Evolutionary conservation across 2,888 invertebrate genomes (phyloP).

Genomic region (Tiphia femorata): DNA sequence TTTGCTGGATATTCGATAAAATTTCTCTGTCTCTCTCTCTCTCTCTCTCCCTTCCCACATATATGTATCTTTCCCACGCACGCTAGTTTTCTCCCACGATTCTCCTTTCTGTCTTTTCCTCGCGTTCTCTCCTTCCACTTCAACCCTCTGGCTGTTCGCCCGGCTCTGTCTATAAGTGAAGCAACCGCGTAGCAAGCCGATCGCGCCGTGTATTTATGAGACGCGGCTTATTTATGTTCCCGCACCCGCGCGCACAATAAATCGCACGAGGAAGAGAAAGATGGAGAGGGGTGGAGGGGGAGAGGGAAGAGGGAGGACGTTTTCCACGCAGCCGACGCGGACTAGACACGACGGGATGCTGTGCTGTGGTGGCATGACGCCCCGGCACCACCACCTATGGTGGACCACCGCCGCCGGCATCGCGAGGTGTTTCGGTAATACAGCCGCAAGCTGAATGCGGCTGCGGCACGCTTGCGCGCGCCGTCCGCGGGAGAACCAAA

Average conservation of each 20-base stretch:
- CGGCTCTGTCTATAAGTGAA: no score
- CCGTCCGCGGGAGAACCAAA: no score
- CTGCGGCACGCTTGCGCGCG: no score
- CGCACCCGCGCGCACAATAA: constrained; percentile 37
- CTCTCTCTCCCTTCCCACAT: not conserved
- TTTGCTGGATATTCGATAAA: no score
- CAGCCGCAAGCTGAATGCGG: no score
- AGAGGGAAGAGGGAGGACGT: not conserved
- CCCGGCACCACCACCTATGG: no score
- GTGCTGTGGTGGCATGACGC: no score
- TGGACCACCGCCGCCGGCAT: no score
- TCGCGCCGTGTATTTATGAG: constrained; percentile 40
- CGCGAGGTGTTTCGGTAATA: no score
- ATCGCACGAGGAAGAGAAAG: constrained; percentile 21
- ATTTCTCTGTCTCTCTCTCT: not conserved
- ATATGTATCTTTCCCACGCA: not conserved
- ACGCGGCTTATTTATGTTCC: constrained; percentile 47
- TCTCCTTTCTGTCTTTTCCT: constrained; percentile 4
- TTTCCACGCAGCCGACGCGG: not conserved
- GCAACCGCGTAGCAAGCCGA: no score
- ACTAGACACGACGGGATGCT: no score
- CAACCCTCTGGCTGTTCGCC: constrained; percentile 17
- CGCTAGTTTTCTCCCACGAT: not conserved
- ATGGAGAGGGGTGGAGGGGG: not conserved
- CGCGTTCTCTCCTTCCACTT: constrained; percentile 11